Evolutionary conservation across 64 coral and sea anemone genomes (phyloP).

Genomic region (Pocillopora verrucosa): DNA sequence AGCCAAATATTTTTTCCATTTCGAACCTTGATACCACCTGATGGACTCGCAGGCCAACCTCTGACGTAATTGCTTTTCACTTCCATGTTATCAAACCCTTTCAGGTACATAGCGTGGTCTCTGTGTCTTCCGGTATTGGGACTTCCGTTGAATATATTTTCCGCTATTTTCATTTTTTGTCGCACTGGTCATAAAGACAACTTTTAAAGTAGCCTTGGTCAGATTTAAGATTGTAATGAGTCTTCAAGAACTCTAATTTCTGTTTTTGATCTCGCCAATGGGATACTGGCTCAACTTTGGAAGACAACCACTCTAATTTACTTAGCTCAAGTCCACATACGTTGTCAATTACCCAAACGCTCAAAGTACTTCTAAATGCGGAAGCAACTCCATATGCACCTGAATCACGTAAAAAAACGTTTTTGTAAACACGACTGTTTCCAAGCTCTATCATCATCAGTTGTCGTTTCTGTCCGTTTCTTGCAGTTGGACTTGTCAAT

Average conservation of each 20-base stretch:
- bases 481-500: not conserved
- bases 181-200: slow-evolving; percentile 6
- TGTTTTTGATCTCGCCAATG: not conserved
- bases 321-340: slow-evolving; percentile 36
- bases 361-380: not conserved
- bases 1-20: too few relatives aligned
- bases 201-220: slow-evolving; percentile 27
- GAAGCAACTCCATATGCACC: slow-evolving; percentile 13
- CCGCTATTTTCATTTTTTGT: not conserved
- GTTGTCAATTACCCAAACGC: not conserved
- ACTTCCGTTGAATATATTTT: slow-evolving; percentile 54
- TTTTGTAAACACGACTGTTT: not conserved
- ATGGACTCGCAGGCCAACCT: slow-evolving; percentile 18
- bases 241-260: not conserved
- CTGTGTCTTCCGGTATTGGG: not conserved
- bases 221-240: not conserved
- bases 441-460: not conserved
- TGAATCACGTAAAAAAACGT: slow-evolving; percentile 14
- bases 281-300: not conserved
- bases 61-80: slow-evolving; percentile 26
- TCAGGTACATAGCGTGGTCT: slow-evolving; percentile 49
- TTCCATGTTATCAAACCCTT: slow-evolving; percentile 14
- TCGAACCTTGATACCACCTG: too few relatives aligned
- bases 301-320: slow-evolving; percentile 18
- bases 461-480: not conserved